Evolutionary conservation across 2,113 vertebrate species (phyloP).

Genomic region (Tachuris rubrigastra): DNA sequence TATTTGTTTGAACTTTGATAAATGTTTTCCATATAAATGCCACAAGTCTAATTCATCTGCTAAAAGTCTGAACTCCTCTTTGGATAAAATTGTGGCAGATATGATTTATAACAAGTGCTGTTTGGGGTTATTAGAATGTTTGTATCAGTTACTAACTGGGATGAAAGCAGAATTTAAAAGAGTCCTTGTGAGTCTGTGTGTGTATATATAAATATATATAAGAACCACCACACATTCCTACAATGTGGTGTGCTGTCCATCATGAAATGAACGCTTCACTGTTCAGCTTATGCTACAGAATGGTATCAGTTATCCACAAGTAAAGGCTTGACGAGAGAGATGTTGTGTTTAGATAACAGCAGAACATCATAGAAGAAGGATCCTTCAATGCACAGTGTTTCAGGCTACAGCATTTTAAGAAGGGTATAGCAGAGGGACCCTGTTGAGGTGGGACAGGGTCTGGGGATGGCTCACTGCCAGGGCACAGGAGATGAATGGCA

Average conservation of each 20-base stretch:
- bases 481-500: not conserved
- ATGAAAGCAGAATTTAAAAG: not conserved
- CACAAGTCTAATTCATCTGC: not conserved
- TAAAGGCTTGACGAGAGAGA: not conserved
- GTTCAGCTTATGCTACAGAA: not conserved
- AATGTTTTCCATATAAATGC: constrained; percentile 44
- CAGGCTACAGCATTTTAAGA: not conserved
- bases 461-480: not conserved
- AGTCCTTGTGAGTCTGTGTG: not conserved
- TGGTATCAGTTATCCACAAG: not conserved
- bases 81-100: not conserved
- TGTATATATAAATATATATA: not conserved
- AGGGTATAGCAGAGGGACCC: not conserved
- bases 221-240: not conserved
- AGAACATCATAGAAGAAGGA: not conserved
- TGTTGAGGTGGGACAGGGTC: not conserved
- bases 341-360: not conserved
- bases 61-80: not conserved
- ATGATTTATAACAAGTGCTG: not conserved
- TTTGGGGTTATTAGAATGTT: constrained; percentile 8
- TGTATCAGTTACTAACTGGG: not conserved
- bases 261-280: not conserved
- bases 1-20: constrained; percentile 47
- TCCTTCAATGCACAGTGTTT: too few relatives aligned
- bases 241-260: not conserved